Evolutionary conservation across 2,888 invertebrate species (phyloP).

Genomic region (Meteorus colon): DNA sequence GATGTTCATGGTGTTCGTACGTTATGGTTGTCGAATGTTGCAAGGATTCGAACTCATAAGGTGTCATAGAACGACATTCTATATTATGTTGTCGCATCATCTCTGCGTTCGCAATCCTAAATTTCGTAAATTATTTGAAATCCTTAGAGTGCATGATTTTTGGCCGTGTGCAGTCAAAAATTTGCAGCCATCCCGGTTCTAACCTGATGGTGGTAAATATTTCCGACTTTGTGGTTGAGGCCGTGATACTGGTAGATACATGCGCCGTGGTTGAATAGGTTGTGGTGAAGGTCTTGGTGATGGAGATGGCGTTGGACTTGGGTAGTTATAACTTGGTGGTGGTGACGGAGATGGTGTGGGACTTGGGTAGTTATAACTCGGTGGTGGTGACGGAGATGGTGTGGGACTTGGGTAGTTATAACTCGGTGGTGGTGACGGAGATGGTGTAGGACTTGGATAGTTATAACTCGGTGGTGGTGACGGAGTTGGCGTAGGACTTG

Average conservation of each 20-base stretch:
- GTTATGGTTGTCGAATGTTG: too few relatives aligned
- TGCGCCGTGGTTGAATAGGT: neutral
- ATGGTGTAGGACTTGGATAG: neutral
- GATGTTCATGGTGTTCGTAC: too few relatives aligned
- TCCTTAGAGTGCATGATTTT: too few relatives aligned
- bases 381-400: neutral
- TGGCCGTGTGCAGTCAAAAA: too few relatives aligned
- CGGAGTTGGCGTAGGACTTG: neutral
- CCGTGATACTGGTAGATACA: neutral
- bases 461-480: neutral
- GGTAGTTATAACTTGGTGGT: neutral
- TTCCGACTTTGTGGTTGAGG: neutral
- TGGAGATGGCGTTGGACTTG: neutral
- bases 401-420: neutral
- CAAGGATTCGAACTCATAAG: too few relatives aligned
- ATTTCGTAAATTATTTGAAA: too few relatives aligned
- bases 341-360: neutral
- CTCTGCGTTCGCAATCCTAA: too few relatives aligned
- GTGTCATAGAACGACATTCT: too few relatives aligned
- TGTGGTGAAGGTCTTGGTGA: neutral
- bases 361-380: neutral
- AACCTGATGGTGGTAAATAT: slow-evolving; percentile 6
- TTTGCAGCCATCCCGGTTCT: neutral
- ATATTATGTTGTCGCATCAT: too few relatives aligned
- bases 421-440: neutral